Base-by-base conservation (phyloP, 2,113 vertebrate genomes). In the Dascyllus trimaculatus region DNA sequence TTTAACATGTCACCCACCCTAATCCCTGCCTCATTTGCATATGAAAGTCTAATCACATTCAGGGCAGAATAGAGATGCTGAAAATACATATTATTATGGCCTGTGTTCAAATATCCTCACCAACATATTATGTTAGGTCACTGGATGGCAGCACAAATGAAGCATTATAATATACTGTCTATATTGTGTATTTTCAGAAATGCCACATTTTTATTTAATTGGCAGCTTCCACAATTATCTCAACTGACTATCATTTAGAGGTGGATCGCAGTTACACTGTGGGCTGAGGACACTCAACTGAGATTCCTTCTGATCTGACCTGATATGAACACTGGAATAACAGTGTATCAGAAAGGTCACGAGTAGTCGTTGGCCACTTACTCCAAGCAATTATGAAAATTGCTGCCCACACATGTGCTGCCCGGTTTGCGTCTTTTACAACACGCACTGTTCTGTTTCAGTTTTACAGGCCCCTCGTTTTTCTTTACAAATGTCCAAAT, bases 321-420 rank as follows among this genome's bases (percentile, higher is more conserved):
- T 29, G 3, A 57, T 75, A 19, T 24, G 51, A 64, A 57, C 65
- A 40, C n/a, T n/a, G n/a, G n/a, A 66, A 56, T 74, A 2, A 57
- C 21, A 75, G 43, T 51, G 26, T 66, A 38, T 26, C 11, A 66
- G 11, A 58, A 66, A 75, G 73, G 62, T 25, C 21, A 25, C 26
- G 26, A 22, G 2, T 14, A 35, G 29, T n/a, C 18, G n/a, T 18
- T 19, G 29, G 24, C 15, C 17, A n/a, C 4, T 48, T n/a, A 72
- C 59, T 21, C 35, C 6, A 7, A n/a, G 24, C 59, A 58, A 40
- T 58, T 51, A 75, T 66, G 62, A 58, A 58, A 75, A 75, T 75
- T 15, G 11, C 40, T 51, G 45, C 72, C 29, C 43, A 57, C 58
- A 62, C 17, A 53, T 43, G 18, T 29, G 61, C 32, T 49, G 19